A percentile compares a stretch with the other conserved stretches of the same genome.
phyloP scores from a whole-genome alignment of 2,113 vertebrate species.

The Gnathonemus echidnorhynchus region DNA sequence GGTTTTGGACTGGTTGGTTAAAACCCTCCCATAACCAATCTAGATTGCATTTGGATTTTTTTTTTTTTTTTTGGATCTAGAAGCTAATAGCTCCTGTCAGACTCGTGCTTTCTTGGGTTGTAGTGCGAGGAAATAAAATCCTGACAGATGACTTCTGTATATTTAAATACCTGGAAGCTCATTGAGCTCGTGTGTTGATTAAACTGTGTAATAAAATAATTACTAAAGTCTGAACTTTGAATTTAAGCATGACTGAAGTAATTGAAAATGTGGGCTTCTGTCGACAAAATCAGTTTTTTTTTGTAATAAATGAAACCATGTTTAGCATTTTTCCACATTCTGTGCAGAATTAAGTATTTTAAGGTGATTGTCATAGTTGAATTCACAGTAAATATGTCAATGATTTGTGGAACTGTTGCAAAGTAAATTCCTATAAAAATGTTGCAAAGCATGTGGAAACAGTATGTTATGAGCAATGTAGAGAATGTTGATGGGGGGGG shows the following conservation, averaged over 20 bases:
- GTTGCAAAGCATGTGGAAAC: constrained; percentile 12
- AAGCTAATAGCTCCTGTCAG: constrained; percentile 93
- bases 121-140: constrained; percentile 91
- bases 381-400: constrained; percentile 20
- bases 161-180: constrained; percentile 98
- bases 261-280: constrained; percentile 7
- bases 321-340: constrained; percentile 20
- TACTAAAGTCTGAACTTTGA: constrained; percentile 75
- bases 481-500: not conserved
- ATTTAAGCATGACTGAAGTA: constrained; percentile 13
- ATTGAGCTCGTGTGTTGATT: constrained; percentile 99
- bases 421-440: constrained; percentile 14
- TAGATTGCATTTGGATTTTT: constrained; percentile 70
- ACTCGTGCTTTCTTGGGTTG: constrained; percentile 90
- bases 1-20: constrained; percentile 65
- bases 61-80: constrained; percentile 81
- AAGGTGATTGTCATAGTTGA: constrained; percentile 18
- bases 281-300: not conserved
- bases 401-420: constrained; percentile 19
- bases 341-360: constrained; percentile 21
- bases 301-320: constrained; percentile 21
- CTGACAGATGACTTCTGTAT: constrained; percentile 96
- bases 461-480: constrained; percentile 17
- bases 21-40: constrained; percentile 66
- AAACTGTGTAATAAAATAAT: constrained; percentile 99